These are phyloP conservation scores for Hypotaenidia philippensis DNA, from an alignment of 2,797 vertebrate genomes.

Conservation along the genomic window DNA sequence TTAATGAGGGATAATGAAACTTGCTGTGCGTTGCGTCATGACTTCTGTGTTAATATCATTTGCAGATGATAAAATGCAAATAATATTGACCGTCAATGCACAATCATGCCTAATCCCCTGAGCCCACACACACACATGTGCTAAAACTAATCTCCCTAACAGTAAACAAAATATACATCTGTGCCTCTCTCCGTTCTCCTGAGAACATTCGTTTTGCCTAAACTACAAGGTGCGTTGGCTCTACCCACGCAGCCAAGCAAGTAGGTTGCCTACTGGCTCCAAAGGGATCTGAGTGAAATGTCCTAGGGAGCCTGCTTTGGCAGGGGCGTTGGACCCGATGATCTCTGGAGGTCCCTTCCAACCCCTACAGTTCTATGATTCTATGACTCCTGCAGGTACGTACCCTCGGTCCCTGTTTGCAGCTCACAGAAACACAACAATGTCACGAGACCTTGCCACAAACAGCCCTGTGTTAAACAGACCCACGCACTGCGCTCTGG, in stretches of 20 bases:
- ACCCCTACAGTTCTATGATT: too few relatives aligned
- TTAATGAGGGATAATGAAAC: conserved; percentile 68
- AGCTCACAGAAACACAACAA: not conserved
- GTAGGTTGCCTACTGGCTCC: not conserved
- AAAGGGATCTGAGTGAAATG: not conserved
- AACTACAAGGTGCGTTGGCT: not conserved
- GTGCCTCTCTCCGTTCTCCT: not conserved
- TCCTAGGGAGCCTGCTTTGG: too few relatives aligned
- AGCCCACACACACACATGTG: conserved; percentile 17
- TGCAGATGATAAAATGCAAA: conserved; percentile 71
- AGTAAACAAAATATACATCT: conserved; percentile 49
- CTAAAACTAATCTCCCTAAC: conserved; percentile 33
- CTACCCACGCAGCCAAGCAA: not conserved
- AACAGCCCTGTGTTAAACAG: not conserved
- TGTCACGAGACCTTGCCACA: not conserved
- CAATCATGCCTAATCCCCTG: conserved; percentile 44
- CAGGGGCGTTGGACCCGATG: too few relatives aligned
- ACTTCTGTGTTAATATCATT: conserved; percentile 60
- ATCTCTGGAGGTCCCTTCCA: too few relatives aligned
- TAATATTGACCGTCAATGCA: conserved; percentile 44
- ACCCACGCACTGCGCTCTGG: not conserved
- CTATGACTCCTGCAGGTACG: not conserved
- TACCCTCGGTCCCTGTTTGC: not conserved
- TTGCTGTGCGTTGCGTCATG: conserved; percentile 46
- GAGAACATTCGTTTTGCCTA: not conserved